Evolutionary conservation across 1,140 invertebrate genomes (phyloP), one percentile per base, ranked within the genome.

Genomic region (Drosophila sproati): DNA sequence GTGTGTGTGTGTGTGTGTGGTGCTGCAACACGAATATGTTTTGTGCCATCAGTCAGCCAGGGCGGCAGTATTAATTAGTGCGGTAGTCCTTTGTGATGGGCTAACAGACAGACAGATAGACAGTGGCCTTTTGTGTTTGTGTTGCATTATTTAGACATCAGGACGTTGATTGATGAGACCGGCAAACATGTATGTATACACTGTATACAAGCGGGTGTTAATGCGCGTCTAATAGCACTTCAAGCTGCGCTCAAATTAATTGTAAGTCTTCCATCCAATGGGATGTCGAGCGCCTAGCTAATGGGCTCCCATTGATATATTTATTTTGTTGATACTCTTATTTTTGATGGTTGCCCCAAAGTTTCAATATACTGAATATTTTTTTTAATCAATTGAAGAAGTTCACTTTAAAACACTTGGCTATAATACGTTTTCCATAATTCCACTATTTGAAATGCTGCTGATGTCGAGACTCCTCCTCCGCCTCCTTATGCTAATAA

Each of bases 51-150:
- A 67, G 72, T 67, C 81, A 76, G 47, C 37, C 63, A 45, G 54
- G 74, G 74, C 74, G 74, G 77, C 77, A 70, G 85, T 88, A 88
- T 88, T 88, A 88, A 88, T 88, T 88, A 88, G 83, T 83, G 85
- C 77, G 85, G 86, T 88, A 83, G 83, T 88, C 80, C 85, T 88
- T 83, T 88, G 73, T 89, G 80, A 73, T 60, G 73, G 63, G 41
- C 64, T 39, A 52, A 31, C 12, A 54, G 51, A 55, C 35, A 57
- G 39, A 48, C 34, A 54, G 41, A 35, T 77, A 48, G 50, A 28
- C 39, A 52, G 35, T 68, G 69, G 29, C 62, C 73, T 68, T 77
- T 56, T 59, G 60, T 62, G 32, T 50, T n/a, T 59, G 63, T 77
- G 66, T 68, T 74, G 82, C 61, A 70, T 87, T 88, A 87, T 87